Evolutionary conservation across 2,797 vertebrate species (phyloP).

Genomic region (Neosalanx taihuensis): DNA sequence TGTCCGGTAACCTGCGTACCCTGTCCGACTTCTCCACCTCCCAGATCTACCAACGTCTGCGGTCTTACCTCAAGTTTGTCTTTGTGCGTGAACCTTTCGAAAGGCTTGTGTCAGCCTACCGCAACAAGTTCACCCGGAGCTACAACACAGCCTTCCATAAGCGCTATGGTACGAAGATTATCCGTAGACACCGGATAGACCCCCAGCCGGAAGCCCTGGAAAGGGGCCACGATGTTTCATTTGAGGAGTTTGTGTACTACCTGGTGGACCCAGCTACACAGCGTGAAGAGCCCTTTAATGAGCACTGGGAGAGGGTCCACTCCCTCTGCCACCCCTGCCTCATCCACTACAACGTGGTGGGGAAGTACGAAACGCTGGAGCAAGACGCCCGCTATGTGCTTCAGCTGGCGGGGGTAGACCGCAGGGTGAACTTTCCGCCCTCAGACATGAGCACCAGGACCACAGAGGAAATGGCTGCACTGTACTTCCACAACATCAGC

Average conservation of each 20-base stretch:
- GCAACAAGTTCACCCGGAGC: slow-evolving; percentile 85
- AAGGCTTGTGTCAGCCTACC: slow-evolving; percentile 86
- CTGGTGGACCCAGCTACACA: slow-evolving; percentile 85
- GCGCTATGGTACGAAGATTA: slow-evolving; percentile 85
- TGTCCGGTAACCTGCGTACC: slow-evolving; percentile 79
- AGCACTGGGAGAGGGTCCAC: slow-evolving; percentile 91
- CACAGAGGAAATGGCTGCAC: slow-evolving; percentile 73
- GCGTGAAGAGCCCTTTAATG: slow-evolving; percentile 84
- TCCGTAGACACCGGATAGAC: slow-evolving; percentile 76
- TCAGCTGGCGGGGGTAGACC: slow-evolving; percentile 74
- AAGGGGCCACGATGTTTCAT: slow-evolving; percentile 82
- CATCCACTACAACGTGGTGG: slow-evolving; percentile 87
- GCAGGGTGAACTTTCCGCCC: slow-evolving; percentile 76
- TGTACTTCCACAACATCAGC: slow-evolving; percentile 85
- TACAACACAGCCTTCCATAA: slow-evolving; percentile 88
- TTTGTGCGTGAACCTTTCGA: slow-evolving; percentile 90
- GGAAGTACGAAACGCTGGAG: slow-evolving; percentile 88
- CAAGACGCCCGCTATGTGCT: slow-evolving; percentile 86
- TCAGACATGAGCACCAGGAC: slow-evolving; percentile 77
- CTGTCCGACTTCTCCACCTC: slow-evolving; percentile 82
- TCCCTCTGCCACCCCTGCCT: slow-evolving; percentile 91
- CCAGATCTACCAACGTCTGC: slow-evolving; percentile 85
- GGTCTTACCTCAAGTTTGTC: slow-evolving; percentile 87
- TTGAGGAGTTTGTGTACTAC: slow-evolving; percentile 88
- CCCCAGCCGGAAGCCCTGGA: slow-evolving; percentile 76